Conservation (phyloP, 2,113 vertebrate genomes). For the Calyptommatus sinebrachiatus region DNA sequence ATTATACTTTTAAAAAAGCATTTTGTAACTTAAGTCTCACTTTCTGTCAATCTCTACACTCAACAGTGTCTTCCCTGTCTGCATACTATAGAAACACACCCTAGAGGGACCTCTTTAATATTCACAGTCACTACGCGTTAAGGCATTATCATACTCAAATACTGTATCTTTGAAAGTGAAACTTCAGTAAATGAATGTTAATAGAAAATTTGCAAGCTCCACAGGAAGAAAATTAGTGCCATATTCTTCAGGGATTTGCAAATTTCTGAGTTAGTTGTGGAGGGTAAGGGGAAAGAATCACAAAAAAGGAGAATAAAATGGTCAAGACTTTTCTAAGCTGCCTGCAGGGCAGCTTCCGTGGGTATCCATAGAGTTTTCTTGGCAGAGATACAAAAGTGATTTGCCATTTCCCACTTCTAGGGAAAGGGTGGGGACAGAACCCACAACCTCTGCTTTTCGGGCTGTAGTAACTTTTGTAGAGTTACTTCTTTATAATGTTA, state of each 20-base stretch:
- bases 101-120: conserved; percentile 37
- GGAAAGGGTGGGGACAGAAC: too few relatives aligned
- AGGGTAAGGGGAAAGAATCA: neutral
- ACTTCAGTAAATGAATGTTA: conserved; percentile 35
- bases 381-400: too few relatives aligned
- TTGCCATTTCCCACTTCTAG: too few relatives aligned
- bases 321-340: neutral
- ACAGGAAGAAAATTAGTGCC: conserved; percentile 8
- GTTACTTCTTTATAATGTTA: too few relatives aligned
- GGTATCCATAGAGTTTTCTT: too few relatives aligned
- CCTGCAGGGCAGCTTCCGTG: too few relatives aligned
- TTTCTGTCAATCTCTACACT: conserved; percentile 25
- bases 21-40: conserved; percentile 30
- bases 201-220: conserved; percentile 30
- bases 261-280: conserved; percentile 10
- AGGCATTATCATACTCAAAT: conserved; percentile 35
- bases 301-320: neutral
- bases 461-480: too few relatives aligned
- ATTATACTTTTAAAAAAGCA: neutral
- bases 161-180: conserved; percentile 38
- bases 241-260: conserved; percentile 31
- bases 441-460: too few relatives aligned
- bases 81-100: conserved; percentile 42
- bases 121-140: conserved; percentile 36
- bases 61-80: conserved; percentile 40